phyloP scores from a whole-genome alignment of 2,797 vertebrate species.

The Crocidura indochinensis region DNA sequence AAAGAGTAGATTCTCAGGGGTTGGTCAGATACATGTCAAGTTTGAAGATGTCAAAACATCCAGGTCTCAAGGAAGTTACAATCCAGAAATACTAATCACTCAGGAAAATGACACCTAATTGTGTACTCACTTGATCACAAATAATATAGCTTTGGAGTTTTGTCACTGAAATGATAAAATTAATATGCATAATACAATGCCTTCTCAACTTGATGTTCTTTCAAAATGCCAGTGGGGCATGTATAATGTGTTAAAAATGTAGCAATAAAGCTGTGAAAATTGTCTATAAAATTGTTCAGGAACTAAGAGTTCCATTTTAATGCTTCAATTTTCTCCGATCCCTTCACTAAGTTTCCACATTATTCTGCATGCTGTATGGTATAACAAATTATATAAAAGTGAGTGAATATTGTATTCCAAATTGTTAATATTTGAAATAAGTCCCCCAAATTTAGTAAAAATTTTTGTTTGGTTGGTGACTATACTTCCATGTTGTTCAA shows the following conservation, averaged over 20 bases:
- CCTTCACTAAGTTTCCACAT: not conserved
- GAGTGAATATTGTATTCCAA: not conserved
- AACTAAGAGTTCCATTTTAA: not conserved
- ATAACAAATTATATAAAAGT: not conserved
- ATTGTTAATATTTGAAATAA: not conserved
- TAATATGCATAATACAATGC: rapidly evolving
- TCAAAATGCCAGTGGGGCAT: not conserved
- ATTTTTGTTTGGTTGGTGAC: no score
- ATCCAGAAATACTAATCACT: not conserved
- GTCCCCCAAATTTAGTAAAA: not conserved
- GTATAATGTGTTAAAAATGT: not conserved
- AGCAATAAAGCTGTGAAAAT: not conserved
- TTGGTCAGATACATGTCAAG: not conserved
- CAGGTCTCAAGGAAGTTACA: not conserved
- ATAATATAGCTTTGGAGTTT: not conserved
- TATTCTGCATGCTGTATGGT: not conserved
- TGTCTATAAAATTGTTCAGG: not conserved
- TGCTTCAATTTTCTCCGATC: not conserved
- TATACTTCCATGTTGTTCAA: no score
- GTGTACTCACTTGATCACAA: no score
- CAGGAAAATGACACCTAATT: not conserved
- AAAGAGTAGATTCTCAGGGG: not conserved
- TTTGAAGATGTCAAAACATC: not conserved
- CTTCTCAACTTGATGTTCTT: not conserved
- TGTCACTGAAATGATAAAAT: not conserved